These are phyloP conservation scores for Zele albiditarsus DNA, from an alignment of 2,888 invertebrate species.

Conservation along the genomic window DNA sequence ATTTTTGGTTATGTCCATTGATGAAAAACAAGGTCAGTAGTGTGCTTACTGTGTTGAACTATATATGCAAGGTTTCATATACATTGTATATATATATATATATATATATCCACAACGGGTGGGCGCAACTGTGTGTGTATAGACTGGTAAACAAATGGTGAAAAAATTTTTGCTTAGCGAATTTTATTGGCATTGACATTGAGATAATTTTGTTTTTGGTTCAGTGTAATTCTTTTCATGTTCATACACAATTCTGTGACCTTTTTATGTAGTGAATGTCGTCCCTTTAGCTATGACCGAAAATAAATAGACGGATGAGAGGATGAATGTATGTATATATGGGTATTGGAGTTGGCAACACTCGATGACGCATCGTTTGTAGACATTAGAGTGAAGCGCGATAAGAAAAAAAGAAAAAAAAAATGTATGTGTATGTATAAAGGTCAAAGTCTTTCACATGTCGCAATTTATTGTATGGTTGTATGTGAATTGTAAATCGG, in stretches of 20 bases:
- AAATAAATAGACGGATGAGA: not conserved
- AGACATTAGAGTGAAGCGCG: not conserved
- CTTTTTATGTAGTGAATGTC: not conserved
- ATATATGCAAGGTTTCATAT: not conserved
- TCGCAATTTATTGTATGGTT: not conserved
- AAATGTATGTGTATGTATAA: not conserved
- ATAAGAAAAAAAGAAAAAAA: not conserved
- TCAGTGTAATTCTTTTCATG: not conserved
- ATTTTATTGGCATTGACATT: conserved; percentile 4
- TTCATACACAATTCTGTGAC: not conserved
- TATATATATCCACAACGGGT: not conserved
- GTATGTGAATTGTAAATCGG: not conserved
- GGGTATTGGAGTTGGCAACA: not conserved
- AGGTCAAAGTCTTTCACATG: conserved; percentile 7
- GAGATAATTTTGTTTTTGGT: not conserved
- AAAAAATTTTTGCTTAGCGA: not conserved
- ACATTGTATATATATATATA: not conserved
- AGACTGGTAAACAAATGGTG: not conserved
- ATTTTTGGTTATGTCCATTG: not conserved
- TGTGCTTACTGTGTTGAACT: conserved; percentile 19
- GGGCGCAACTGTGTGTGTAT: not conserved
- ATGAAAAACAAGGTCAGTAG: conserved; percentile 59
- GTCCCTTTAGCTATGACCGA: not conserved
- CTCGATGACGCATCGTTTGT: conserved; percentile 4
- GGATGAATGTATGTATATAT: not conserved